phyloP scores from a whole-genome alignment of 2,113 vertebrate species.

The Urocynchramus pylzowi region DNA sequence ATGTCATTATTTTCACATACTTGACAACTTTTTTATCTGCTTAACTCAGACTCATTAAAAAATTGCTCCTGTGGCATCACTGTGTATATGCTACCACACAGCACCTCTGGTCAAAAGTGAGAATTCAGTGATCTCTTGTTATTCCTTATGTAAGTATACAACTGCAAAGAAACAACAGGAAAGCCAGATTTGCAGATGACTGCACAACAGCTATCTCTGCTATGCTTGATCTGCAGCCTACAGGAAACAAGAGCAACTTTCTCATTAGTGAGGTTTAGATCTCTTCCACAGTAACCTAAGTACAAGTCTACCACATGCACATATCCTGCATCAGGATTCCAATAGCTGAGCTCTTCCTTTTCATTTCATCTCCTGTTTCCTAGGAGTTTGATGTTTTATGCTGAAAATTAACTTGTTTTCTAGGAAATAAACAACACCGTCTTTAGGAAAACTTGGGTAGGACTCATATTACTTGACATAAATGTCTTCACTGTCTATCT shows the following conservation, averaged over 20 bases:
- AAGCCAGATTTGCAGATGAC: neutral
- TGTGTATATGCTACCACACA: neutral
- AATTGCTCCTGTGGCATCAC: neutral
- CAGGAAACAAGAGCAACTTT: neutral
- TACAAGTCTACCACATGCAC: neutral
- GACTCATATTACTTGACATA: neutral
- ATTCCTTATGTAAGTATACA: neutral
- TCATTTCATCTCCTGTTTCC: neutral
- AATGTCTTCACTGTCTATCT: neutral
- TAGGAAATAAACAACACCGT: neutral
- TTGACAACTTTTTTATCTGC: neutral
- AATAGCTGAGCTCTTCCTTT: neutral
- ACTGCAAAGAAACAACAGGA: neutral
- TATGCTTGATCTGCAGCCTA: neutral
- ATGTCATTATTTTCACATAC: neutral
- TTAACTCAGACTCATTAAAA: neutral
- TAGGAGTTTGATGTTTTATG: neutral
- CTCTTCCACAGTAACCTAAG: neutral
- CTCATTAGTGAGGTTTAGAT: neutral
- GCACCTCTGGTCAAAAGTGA: neutral
- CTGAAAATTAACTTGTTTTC: neutral
- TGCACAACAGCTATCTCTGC: neutral
- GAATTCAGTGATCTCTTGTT: neutral
- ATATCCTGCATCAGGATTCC: neutral
- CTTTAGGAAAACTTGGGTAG: neutral